These are phyloP conservation scores for Aphidius ervi DNA, from an alignment of 1,140 invertebrate species.

Conservation along the genomic window DNA sequence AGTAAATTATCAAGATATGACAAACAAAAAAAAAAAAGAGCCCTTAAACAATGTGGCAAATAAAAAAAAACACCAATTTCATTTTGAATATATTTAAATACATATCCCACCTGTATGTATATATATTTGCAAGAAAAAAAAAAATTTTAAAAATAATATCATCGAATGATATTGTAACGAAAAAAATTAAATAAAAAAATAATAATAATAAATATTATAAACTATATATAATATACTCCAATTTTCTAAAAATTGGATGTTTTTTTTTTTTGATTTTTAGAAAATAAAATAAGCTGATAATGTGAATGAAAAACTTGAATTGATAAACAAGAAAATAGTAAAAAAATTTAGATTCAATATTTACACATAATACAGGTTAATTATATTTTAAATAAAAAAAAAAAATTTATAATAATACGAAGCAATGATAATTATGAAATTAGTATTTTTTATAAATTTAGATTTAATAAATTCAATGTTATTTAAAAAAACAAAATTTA, in stretches of 20 bases:
- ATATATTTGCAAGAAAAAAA: conserved; percentile 45
- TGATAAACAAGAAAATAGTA: conserved; percentile 14
- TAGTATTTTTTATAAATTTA: too few relatives aligned
- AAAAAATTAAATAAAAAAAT: conserved; percentile 26
- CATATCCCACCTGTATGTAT: conserved; percentile 52
- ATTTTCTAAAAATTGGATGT: conserved; percentile 21
- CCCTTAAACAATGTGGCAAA: conserved; percentile 36
- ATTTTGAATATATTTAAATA: conserved; percentile 31
- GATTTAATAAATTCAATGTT: too few relatives aligned
- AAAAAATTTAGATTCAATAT: conserved; percentile 9
- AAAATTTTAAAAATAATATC: conserved; percentile 35
- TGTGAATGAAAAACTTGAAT: conserved; percentile 8
- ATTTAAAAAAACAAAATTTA: too few relatives aligned
- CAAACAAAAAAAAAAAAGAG: conserved; percentile 23
- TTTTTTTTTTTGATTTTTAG: not conserved
- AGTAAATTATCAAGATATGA: conserved; percentile 25
- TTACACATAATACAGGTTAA: not conserved
- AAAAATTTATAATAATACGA: too few relatives aligned
- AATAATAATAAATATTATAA: conserved; percentile 7
- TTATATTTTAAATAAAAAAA: not conserved
- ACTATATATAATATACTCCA: not conserved
- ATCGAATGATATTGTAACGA: conserved; percentile 42
- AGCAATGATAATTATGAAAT: too few relatives aligned
- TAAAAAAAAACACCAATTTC: conserved; percentile 23
- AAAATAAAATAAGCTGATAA: not conserved